These are phyloP conservation scores for Shargacucullia verbasci DNA, from an alignment of 2,888 invertebrate species.

Conservation along the genomic window DNA sequence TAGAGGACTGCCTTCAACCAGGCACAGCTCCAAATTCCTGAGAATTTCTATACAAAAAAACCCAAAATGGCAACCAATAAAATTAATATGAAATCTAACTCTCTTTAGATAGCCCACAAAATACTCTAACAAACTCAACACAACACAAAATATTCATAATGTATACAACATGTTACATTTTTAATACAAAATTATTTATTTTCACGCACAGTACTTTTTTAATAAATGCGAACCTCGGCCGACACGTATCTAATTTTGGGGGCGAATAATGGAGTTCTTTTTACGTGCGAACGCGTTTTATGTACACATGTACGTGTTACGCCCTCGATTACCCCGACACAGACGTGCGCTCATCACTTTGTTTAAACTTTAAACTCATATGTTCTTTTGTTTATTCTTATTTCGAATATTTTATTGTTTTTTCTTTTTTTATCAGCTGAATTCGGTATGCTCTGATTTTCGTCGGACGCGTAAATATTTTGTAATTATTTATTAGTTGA, in stretches of 20 bases:
- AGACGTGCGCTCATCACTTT: conserved; percentile 45
- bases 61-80: no score
- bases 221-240: conserved; percentile 58
- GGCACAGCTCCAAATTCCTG: no score
- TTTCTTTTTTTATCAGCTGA: neutral
- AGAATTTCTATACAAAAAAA: no score
- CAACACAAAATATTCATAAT: conserved; percentile 13
- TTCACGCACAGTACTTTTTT: conserved; percentile 44
- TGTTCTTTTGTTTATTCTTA: conserved; percentile 34
- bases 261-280: conserved; percentile 68
- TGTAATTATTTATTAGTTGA: no score
- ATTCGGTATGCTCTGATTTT: neutral
- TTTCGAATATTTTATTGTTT: conserved; percentile 37
- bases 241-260: conserved; percentile 70
- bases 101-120: no score
- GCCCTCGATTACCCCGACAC: conserved; percentile 46
- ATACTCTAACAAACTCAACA: no score
- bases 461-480: neutral
- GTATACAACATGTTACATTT: conserved; percentile 10
- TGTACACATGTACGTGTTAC: conserved; percentile 58
- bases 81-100: no score
- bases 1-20: no score
- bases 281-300: conserved; percentile 72
- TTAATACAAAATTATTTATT: conserved; percentile 39
- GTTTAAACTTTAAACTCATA: conserved; percentile 43